Percentiles rank a stretch among this genome's conserved stretches.
These are phyloP conservation scores for Aphelenchoides fujianensis DNA, from an alignment of 1,140 invertebrate species.

Conservation along the genomic window DNA sequence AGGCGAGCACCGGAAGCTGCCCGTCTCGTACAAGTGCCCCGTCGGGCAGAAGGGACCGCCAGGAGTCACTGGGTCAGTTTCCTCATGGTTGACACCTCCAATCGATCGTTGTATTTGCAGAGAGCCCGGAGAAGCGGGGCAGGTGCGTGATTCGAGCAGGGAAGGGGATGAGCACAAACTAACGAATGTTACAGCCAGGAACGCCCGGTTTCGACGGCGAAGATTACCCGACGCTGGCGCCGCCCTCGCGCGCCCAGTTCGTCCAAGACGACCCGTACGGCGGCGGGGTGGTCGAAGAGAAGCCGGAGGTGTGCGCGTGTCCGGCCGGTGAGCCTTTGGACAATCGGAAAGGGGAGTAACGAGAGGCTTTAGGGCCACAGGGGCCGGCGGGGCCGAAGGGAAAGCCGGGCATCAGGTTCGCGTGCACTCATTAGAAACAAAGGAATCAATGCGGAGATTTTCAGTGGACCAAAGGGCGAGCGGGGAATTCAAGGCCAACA, in stretches of 20 bases:
- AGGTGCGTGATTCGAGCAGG: no score
- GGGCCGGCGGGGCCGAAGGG: constrained; percentile 7
- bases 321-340: background rate
- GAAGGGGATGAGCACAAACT: no score
- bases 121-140: no score
- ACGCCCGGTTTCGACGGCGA: constrained; percentile 26
- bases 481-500: constrained; percentile 13
- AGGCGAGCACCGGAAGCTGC: constrained; percentile 13
- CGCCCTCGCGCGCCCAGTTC: background rate
- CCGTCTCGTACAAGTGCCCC: constrained; percentile 20
- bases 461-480: constrained; percentile 22
- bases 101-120: no score
- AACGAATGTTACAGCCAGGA: no score
- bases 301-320: constrained; percentile 20
- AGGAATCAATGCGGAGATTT: no score
- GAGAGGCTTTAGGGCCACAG: background rate
- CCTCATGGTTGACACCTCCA: background rate
- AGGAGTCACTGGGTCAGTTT: constrained; percentile 27
- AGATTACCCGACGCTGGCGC: constrained; percentile 27
- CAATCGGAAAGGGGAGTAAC: background rate
- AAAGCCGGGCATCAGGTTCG: constrained; percentile 21
- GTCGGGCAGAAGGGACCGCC: constrained; percentile 25
- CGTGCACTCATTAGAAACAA: no score
- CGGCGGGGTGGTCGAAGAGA: background rate
- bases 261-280: background rate